Conservation (phyloP, 2,797 vertebrate genomes). For the Darevskia nairensis region DNA sequence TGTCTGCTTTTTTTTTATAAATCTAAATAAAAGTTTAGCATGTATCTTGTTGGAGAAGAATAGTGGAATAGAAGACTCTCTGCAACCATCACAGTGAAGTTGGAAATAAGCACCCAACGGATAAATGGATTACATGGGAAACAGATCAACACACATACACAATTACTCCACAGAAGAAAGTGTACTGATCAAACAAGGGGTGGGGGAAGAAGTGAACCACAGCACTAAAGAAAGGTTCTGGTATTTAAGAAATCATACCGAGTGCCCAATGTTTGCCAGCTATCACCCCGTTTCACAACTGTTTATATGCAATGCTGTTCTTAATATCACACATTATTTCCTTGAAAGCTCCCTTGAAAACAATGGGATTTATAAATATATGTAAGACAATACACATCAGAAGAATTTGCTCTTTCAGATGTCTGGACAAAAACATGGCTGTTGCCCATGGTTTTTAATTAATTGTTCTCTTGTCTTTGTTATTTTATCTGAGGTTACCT, state of each 20-base stretch:
- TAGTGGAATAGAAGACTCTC: neutral
- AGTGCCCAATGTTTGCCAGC: neutral
- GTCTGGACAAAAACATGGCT: neutral
- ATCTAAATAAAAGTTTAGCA: neutral
- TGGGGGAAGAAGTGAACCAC: neutral
- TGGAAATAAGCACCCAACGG: neutral
- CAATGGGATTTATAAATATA: neutral
- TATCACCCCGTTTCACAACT: neutral
- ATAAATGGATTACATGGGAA: neutral
- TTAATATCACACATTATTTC: neutral
- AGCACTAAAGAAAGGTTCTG: neutral
- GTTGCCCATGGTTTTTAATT: neutral
- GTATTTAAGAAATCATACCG: neutral
- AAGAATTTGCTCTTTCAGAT: neutral
- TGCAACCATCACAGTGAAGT: neutral
- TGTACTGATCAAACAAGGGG: neutral
- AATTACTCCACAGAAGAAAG: constrained; percentile 21
- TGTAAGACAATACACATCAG: neutral
- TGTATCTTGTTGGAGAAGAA: neutral
- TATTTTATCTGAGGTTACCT: neutral
- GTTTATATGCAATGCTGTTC: neutral
- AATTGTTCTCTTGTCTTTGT: neutral
- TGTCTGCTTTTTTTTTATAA: neutral
- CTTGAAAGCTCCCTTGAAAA: constrained; percentile 1
- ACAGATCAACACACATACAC: constrained; percentile 13